Evolutionary conservation across 2,113 vertebrate genomes (phyloP), one percentile per base, ranked within the genome.

Genomic region (Carassius carassius): DNA sequence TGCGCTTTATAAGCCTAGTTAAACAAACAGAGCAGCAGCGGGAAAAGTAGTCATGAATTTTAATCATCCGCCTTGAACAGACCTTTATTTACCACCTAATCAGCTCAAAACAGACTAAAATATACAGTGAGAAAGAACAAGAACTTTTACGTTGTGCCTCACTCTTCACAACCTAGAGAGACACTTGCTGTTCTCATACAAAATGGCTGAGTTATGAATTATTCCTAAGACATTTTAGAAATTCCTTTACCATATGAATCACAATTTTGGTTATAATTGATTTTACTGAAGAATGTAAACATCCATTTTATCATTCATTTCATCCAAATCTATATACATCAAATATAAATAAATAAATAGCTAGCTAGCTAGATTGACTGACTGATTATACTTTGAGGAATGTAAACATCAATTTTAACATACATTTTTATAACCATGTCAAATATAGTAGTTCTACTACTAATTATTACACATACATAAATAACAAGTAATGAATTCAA

Each of bases 1-100:
- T 93, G 86, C 90, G 92, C 92, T 95, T 95, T 94, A 95, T 93
- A 93, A 94, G 93, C 92, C 92, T 92, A 93, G 93, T 94, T 95
- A 94, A 92, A 95, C 94, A 95, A 95, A 95, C 94, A 95, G 90
- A 89, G 90, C 81, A 70, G 83, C 82, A 60, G 70, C 62, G 65
- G 85, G 82, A 56, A 82, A 86, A 81, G 80, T 88, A 92, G 82
- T 94, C 93, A 94, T 95, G 94, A 94, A 95, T 95, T 94, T 94
- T 94, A 95, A 95, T 94, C 86, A 85, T 86, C 90, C 86, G 88
- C 89, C 90, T 85, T 87, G 86, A 94, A 93, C 85, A 83, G 91
- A 92, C 91, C 88, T 93, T 93, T 94, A 93, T 92, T 94, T 94
- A 90, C 91, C 90, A 90, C 90, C 91, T 95, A 94, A 94, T 94